A percentile compares a stretch with the other conserved stretches of the same genome.
Conservation (phyloP, 2,797 vertebrate genomes). For the Acropternis orthonyx region DNA sequence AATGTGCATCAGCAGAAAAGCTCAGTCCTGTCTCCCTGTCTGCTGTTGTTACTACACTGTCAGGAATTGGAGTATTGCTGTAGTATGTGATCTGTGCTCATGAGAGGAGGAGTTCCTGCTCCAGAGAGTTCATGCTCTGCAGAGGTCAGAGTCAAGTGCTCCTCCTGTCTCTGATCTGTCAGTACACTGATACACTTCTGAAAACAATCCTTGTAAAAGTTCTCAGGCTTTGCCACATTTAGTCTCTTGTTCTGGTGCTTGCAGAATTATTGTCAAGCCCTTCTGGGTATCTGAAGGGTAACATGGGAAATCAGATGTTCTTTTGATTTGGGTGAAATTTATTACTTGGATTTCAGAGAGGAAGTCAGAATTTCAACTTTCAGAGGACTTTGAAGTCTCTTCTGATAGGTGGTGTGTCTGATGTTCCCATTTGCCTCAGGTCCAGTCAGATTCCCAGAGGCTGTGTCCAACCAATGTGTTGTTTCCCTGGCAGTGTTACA, state of each 20-base stretch:
- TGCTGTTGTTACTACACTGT: background rate
- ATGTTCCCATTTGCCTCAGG: background rate
- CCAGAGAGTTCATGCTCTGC: background rate
- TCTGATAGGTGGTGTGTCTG: background rate
- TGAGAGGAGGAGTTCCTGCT: background rate
- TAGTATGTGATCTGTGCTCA: background rate
- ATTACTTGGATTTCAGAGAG: background rate
- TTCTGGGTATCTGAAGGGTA: background rate
- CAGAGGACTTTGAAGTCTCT: background rate
- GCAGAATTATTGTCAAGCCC: background rate
- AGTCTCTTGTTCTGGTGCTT: background rate
- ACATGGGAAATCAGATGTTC: rapidly evolving
- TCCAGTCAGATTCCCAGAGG: background rate
- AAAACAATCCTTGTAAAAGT: background rate
- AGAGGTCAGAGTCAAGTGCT: conserved; percentile 1
- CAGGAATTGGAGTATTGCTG: background rate
- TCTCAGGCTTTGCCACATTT: background rate
- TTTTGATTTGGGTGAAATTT: background rate
- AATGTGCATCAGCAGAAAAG: background rate
- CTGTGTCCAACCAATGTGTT: background rate
- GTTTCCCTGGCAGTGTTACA: background rate
- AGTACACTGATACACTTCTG: background rate
- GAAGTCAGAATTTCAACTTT: background rate
- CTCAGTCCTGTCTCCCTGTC: background rate
- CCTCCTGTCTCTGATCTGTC: conserved; percentile 36